Base-by-base conservation (phyloP, 2,888 invertebrate species). In the Diploptera punctata region DNA sequence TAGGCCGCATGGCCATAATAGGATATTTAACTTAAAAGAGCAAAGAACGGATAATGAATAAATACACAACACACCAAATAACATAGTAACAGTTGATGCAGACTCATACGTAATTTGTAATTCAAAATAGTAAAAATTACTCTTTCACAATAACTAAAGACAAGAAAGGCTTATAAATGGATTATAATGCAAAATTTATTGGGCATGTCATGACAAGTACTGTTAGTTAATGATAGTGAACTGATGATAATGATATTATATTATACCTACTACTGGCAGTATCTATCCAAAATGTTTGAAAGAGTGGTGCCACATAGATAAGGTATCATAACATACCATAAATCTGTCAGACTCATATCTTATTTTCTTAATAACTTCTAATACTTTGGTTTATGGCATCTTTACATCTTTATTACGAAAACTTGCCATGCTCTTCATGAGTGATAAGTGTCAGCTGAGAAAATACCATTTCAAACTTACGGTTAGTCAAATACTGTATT, bases 171-270 rank as follows among this genome's bases (percentile, higher is more conserved):
- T n/a, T n/a, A n/a, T n/a, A n/a, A 52, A 21, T 21, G 52, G 24
- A 52, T 52, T 52, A 2, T 52, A 52, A 3, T 24, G 1, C 21
- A 5, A 24, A 52, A 52, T 52, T 52, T 24, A 52, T 24, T n/a
- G n/a, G n/a, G n/a, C n/a, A n/a, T n/a, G n/a, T n/a, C n/a, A n/a
- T n/a, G n/a, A n/a, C n/a, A n/a, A n/a, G n/a, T n/a, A n/a, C n/a
- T 52, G 52, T 52, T 52, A 52, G 52, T 52, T 52, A 52, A 52
- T 24, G 21, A 52, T 52, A 52, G 52, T 52, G 52, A 19, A 24
- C 3, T 9, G 21, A 13, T 52, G 52, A 52, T 52, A 52, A 52
- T 52, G 24, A 13, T 21, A 9, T 21, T 52, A 52, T 52, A n/a
- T n/a, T n/a, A n/a, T n/a, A n/a, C n/a, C n/a, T 52, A 52, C 24